Evolutionary conservation across 2,888 invertebrate species (phyloP).

Genomic region (Caprella mutica): DNA sequence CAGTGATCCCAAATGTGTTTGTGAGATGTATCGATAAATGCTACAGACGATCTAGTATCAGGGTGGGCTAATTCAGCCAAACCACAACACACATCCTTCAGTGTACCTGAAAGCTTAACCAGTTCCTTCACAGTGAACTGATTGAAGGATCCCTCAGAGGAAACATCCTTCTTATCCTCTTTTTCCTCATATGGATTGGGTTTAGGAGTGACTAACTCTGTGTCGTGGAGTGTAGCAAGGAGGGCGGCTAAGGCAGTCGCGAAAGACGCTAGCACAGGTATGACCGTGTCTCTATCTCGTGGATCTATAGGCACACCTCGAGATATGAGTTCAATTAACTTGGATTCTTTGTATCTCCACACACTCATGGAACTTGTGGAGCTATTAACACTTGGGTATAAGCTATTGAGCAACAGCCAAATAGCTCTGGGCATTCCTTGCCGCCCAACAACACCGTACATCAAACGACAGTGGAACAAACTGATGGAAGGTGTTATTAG

Average conservation of each 20-base stretch:
- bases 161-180: not conserved
- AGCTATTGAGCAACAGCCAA: conserved; percentile 56
- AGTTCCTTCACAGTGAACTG: conserved; percentile 61
- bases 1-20: conserved; percentile 66
- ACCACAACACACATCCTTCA: conserved; percentile 71
- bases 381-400: conserved; percentile 53
- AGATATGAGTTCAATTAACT: conserved; percentile 53
- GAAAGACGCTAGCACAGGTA: conserved; percentile 70
- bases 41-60: conserved; percentile 45
- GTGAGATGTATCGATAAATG: conserved; percentile 42
- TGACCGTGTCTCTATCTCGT: conserved; percentile 54
- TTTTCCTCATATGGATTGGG: conserved; percentile 12
- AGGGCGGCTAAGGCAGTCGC: conserved; percentile 68
- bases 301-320: conserved; percentile 53
- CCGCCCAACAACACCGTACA: conserved; percentile 26
- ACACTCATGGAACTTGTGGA: conserved; percentile 6
- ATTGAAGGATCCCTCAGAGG: not conserved
- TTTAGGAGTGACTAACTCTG: conserved; percentile 56
- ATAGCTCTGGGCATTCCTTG: conserved; percentile 41
- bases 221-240: conserved; percentile 71
- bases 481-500: conserved; percentile 51
- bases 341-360: conserved; percentile 6
- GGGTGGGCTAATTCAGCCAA: conserved; percentile 77
- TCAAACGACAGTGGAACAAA: conserved; percentile 35
- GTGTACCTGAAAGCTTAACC: conserved; percentile 55